These are phyloP conservation scores for Alloscopus bannaensis DNA, from an alignment of 2,888 invertebrate species.

Conservation along the genomic window DNA sequence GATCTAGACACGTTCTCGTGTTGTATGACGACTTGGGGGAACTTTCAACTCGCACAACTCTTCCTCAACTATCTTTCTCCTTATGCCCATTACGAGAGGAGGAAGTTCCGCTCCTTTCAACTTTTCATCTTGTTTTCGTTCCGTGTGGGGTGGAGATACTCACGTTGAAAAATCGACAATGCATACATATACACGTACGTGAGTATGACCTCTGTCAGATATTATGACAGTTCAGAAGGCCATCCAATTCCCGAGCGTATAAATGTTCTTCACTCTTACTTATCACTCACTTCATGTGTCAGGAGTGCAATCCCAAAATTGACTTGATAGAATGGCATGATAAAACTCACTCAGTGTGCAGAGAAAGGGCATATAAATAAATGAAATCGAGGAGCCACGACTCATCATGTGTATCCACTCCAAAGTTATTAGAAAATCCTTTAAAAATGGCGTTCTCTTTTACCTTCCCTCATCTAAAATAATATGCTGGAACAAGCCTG, in stretches of 20 bases:
- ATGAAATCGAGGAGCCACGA: too few relatives aligned
- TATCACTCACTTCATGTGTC: slow-evolving; percentile 25
- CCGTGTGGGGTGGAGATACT: background rate
- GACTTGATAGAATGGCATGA: background rate
- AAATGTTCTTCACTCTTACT: background rate
- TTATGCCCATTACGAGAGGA: background rate
- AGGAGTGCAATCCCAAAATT: background rate
- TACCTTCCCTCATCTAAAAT: too few relatives aligned
- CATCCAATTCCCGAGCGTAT: slow-evolving; percentile 7
- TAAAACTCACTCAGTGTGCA: too few relatives aligned
- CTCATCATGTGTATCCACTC: too few relatives aligned
- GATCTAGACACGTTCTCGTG: too few relatives aligned
- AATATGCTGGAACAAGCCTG: too few relatives aligned
- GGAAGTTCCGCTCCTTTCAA: background rate
- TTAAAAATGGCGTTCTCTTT: too few relatives aligned
- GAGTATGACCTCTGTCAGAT: slow-evolving; percentile 28
- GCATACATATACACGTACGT: too few relatives aligned
- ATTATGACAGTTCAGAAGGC: slow-evolving; percentile 22
- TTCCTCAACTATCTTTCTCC: background rate
- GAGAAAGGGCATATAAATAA: too few relatives aligned
- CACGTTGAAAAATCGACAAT: slow-evolving; percentile 19
- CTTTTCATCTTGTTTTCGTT: background rate
- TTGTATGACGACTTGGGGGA: background rate
- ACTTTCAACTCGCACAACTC: slow-evolving; percentile 3
- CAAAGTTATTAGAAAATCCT: too few relatives aligned